Evolutionary conservation across 2,888 invertebrate genomes (phyloP).

Genomic region (Lasioglossum villosulum): DNA sequence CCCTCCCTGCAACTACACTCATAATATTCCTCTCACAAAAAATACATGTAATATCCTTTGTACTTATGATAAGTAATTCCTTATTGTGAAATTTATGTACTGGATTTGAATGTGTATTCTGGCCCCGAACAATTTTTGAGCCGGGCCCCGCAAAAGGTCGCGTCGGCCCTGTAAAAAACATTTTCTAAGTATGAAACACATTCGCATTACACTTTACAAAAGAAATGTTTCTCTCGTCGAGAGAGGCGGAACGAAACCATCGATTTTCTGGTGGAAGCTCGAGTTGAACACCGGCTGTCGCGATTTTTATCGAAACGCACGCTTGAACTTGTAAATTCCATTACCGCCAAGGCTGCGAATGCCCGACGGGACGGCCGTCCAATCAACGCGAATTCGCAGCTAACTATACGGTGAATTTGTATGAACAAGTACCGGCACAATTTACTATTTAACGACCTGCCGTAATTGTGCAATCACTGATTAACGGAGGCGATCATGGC

Average conservation of each 20-base stretch:
- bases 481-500: conserved; percentile 8
- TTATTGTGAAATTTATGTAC: too few species aligned
- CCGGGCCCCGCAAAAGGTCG: too few species aligned
- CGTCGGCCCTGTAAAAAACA: too few species aligned
- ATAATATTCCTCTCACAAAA: too few species aligned
- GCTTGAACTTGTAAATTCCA: conserved; percentile 69
- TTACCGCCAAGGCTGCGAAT: conserved; percentile 60
- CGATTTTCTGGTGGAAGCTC: background rate
- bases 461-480: conserved; percentile 36
- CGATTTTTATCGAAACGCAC: background rate
- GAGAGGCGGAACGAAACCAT: background rate
- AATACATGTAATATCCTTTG: too few species aligned
- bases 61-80: too few species aligned
- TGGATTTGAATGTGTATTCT: too few species aligned
- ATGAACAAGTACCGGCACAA: conserved; percentile 44
- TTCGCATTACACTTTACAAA: background rate
- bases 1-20: too few species aligned
- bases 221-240: background rate
- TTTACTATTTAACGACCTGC: conserved; percentile 55
- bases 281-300: background rate
- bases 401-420: conserved; percentile 58
- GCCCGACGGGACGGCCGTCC: conserved; percentile 49
- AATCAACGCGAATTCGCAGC: conserved; percentile 65
- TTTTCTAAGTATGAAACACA: background rate
- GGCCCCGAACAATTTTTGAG: too few species aligned